Conservation (phyloP, 2,113 vertebrate genomes). For the Scomber japonicus region DNA sequence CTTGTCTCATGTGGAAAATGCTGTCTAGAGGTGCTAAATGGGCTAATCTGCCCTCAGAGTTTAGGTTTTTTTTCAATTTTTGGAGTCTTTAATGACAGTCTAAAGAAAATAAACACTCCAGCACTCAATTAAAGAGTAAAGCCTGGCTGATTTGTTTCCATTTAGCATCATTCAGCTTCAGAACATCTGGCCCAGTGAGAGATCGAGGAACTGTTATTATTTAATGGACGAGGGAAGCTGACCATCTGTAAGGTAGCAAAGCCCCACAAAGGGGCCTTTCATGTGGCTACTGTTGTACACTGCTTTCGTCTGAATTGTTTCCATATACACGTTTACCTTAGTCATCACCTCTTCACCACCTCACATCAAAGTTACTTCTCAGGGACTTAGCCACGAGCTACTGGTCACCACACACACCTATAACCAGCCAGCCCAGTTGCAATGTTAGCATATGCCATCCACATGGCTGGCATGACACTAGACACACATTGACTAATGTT, state of each 20-base stretch:
- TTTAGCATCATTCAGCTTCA: constrained; percentile 62
- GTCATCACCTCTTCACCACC: constrained; percentile 63
- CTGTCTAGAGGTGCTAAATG: constrained; percentile 78
- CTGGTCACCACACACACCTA: constrained; percentile 79
- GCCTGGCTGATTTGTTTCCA: constrained; percentile 63
- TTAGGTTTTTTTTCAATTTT: constrained; percentile 68
- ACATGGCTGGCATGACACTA: constrained; percentile 91
- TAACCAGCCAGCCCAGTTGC: constrained; percentile 75
- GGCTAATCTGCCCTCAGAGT: constrained; percentile 72
- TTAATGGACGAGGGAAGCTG: constrained; percentile 82
- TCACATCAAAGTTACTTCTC: constrained; percentile 87
- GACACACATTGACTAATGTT: constrained; percentile 83
- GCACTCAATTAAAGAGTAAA: constrained; percentile 74
- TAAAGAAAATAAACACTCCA: constrained; percentile 75
- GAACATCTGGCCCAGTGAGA: constrained; percentile 80
- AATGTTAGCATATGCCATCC: constrained; percentile 90
- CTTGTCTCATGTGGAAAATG: constrained; percentile 72
- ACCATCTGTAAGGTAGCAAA: constrained; percentile 83
- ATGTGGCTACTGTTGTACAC: constrained; percentile 87
- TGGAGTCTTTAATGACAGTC: constrained; percentile 67
- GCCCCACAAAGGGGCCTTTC: constrained; percentile 86
- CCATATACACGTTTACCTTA: constrained; percentile 81
- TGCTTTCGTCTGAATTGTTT: constrained; percentile 83
- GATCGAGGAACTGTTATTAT: constrained; percentile 69
- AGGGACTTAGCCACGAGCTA: constrained; percentile 86